Evolutionary conservation across 2,888 invertebrate species (phyloP).

Genomic region (Harmothoe impar): DNA sequence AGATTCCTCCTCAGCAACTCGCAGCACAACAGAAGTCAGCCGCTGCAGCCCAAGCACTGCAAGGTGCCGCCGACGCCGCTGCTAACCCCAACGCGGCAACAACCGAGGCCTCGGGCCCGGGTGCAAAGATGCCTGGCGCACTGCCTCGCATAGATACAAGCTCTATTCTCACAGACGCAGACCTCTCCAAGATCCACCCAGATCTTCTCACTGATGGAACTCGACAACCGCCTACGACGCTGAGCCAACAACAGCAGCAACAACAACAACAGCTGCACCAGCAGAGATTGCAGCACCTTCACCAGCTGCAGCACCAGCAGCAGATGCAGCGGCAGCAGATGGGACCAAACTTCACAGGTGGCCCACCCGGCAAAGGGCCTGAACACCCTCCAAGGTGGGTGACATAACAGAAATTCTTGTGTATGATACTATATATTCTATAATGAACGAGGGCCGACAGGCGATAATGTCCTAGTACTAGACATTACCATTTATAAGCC

Average conservation of each 20-base stretch:
- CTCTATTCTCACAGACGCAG: slow-evolving; percentile 45
- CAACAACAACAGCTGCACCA: slow-evolving; percentile 53
- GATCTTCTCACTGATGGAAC: slow-evolving; percentile 57
- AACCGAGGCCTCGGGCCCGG: not conserved
- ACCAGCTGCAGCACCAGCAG: slow-evolving; percentile 64
- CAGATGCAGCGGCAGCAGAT: not conserved
- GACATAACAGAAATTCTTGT: no score
- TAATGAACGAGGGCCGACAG: no score
- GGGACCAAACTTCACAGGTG: slow-evolving; percentile 21
- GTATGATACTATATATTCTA: no score
- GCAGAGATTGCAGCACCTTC: slow-evolving; percentile 61
- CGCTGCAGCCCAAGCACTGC: not conserved
- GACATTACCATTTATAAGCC: no score
- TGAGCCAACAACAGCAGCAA: slow-evolving; percentile 29
- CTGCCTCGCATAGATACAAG: not conserved
- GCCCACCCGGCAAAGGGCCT: not conserved
- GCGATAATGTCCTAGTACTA: no score
- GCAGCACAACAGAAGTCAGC: not conserved
- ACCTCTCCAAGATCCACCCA: not conserved
- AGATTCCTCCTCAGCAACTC: not conserved
- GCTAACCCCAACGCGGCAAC: no score
- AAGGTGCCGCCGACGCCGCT: not conserved
- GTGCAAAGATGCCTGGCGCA: not conserved
- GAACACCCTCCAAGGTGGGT: slow-evolving; percentile 19
- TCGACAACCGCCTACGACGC: slow-evolving; percentile 37